Evolutionary conservation across 2,888 invertebrate species (phyloP).

Genomic region (Ennomos fuscantarius): DNA sequence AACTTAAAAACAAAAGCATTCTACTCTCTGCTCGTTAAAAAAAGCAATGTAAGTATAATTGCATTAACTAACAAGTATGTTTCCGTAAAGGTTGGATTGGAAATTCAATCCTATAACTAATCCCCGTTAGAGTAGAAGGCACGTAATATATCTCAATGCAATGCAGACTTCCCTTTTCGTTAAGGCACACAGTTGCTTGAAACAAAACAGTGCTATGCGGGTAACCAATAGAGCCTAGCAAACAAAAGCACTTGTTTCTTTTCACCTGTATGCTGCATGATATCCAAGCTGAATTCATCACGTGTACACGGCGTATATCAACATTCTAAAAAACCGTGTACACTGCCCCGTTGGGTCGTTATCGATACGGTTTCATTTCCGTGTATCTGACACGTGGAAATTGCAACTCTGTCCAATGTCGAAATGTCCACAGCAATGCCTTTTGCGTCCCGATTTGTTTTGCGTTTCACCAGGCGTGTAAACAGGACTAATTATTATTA

Average conservation of each 20-base stretch:
- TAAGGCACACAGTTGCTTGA: no score
- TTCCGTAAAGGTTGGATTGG: no score
- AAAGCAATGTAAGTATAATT: no score
- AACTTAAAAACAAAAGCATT: no score
- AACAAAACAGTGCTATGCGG: conserved; percentile 4
- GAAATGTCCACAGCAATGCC: conserved; percentile 40
- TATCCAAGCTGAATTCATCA: conserved; percentile 18
- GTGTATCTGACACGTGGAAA: conserved; percentile 69
- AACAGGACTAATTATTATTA: neutral
- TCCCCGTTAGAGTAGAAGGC: no score
- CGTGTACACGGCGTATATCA: conserved; percentile 3
- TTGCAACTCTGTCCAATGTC: conserved; percentile 60
- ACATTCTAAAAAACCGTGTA: conserved; percentile 36
- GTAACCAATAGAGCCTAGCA: conserved; percentile 16
- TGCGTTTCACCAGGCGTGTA: conserved; percentile 16
- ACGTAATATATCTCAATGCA: no score
- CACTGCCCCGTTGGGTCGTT: conserved; percentile 46
- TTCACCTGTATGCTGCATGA: conserved; percentile 24
- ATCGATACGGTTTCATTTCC: conserved; percentile 73
- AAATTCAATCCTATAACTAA: no score
- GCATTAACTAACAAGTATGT: no score
- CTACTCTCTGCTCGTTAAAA: no score
- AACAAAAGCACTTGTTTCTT: neutral
- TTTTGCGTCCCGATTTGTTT: conserved; percentile 42
- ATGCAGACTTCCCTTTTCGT: no score